A percentile compares a stretch with the other conserved stretches of the same genome.
These are phyloP conservation scores for Otolemur garnettii DNA, from an alignment of 2,113 vertebrate species.

Conservation along the genomic window DNA sequence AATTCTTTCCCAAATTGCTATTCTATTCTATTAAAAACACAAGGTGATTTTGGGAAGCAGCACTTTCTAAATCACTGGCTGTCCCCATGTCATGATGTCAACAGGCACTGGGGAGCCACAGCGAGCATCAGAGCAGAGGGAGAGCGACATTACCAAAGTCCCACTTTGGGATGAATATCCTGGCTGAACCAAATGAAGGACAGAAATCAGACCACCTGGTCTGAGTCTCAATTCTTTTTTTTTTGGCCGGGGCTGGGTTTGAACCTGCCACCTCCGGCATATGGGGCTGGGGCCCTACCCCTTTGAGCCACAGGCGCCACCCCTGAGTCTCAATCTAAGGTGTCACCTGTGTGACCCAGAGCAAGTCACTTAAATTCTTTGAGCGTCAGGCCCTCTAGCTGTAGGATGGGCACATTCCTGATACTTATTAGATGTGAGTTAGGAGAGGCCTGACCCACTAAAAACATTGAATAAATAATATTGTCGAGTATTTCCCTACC, in stretches of 20 bases:
- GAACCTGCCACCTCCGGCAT: too few relatives aligned
- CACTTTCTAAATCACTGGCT: neutral
- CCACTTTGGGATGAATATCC: neutral
- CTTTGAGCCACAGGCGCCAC: too few relatives aligned
- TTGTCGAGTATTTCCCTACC: neutral
- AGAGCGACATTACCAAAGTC: neutral
- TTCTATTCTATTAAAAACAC: neutral
- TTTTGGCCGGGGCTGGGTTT: too few relatives aligned
- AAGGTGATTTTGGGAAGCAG: neutral
- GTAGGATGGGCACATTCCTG: neutral
- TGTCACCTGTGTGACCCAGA: neutral
- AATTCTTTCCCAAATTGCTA: neutral
- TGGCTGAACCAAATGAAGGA: neutral
- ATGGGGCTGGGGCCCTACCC: too few relatives aligned
- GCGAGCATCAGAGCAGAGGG: neutral
- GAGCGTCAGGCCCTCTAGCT: neutral
- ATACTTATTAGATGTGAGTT: neutral
- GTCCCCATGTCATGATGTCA: neutral
- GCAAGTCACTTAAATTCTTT: neutral
- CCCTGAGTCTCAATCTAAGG: too few relatives aligned
- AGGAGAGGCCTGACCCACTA: neutral
- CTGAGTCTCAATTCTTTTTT: neutral
- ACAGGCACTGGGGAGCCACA: neutral
- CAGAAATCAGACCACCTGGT: neutral
- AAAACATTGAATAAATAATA: neutral